Evolutionary conservation across 2,797 vertebrate genomes (phyloP).

Genomic region (Sardinella longiceps): DNA sequence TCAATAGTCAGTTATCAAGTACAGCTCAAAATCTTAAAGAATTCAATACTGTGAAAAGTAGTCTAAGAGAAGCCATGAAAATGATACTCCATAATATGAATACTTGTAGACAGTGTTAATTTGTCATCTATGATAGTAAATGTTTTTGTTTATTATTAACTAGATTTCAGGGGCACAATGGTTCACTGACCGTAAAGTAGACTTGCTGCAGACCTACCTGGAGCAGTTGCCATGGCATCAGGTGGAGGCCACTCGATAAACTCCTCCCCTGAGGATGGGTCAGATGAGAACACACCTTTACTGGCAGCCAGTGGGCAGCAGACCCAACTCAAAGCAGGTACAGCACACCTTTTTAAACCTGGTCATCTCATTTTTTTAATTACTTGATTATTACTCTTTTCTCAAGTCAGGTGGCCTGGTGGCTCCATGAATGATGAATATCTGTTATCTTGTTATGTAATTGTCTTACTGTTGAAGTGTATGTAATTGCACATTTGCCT

Average conservation of each 20-base stretch:
- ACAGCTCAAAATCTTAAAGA: no score
- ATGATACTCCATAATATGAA: neutral
- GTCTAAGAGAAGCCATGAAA: neutral
- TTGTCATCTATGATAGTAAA: neutral
- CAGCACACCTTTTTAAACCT: neutral
- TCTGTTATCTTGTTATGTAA: neutral
- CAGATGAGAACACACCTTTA: slow-evolving; percentile 65
- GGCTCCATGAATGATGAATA: neutral
- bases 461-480: neutral
- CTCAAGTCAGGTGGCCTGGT: neutral
- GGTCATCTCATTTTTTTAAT: neutral
- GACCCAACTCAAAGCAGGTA: slow-evolving; percentile 52
- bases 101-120: neutral
- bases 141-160: neutral
- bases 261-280: slow-evolving; percentile 49
- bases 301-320: slow-evolving; percentile 46
- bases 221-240: slow-evolving; percentile 60
- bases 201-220: neutral
- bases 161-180: slow-evolving; percentile 48
- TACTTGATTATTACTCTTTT: no score
- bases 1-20: no score
- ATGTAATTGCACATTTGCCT: no score
- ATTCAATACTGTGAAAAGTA: no score
- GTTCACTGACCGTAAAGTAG: slow-evolving; percentile 47
- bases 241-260: slow-evolving; percentile 65